Conservation (phyloP, 1,140 invertebrate species). For the Pseudomyrmex gracilis region DNA sequence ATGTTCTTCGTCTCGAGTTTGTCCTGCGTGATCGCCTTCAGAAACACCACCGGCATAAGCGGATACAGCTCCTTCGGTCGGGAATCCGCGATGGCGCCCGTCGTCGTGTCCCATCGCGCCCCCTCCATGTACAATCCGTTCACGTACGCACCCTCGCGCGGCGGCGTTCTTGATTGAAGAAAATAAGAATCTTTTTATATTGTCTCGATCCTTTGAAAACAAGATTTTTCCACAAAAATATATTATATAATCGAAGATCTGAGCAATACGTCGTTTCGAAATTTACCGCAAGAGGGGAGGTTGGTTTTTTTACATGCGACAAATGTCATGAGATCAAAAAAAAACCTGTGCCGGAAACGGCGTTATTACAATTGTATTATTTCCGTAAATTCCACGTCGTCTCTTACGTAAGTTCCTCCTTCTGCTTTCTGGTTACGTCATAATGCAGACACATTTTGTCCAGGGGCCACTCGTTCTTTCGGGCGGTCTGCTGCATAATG, state of each 20-base stretch:
- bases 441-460: conserved; percentile 98
- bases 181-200: not conserved
- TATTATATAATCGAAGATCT: not conserved
- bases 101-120: conserved; percentile 94
- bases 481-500: conserved; percentile 98
- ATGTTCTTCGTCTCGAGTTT: conserved; percentile 94
- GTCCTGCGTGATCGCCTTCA: conserved; percentile 94
- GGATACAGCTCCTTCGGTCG: conserved; percentile 95
- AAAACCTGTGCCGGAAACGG: too few relatives aligned
- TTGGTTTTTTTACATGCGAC: not conserved
- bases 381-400: not conserved
- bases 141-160: conserved; percentile 96
- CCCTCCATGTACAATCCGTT: conserved; percentile 97
- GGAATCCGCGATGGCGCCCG: conserved; percentile 93
- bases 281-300: not conserved
- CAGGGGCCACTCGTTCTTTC: conserved; percentile 97
- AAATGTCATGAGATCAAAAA: too few relatives aligned
- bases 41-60: conserved; percentile 96
- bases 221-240: not conserved
- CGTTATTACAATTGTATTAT: not conserved
- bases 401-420: conserved; percentile 92
- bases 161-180: conserved; percentile 88
- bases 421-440: conserved; percentile 97
- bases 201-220: conserved; percentile 3
- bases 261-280: not conserved